Conservation (phyloP, 2,888 invertebrate genomes). For the Leptinotarsa juncta region DNA sequence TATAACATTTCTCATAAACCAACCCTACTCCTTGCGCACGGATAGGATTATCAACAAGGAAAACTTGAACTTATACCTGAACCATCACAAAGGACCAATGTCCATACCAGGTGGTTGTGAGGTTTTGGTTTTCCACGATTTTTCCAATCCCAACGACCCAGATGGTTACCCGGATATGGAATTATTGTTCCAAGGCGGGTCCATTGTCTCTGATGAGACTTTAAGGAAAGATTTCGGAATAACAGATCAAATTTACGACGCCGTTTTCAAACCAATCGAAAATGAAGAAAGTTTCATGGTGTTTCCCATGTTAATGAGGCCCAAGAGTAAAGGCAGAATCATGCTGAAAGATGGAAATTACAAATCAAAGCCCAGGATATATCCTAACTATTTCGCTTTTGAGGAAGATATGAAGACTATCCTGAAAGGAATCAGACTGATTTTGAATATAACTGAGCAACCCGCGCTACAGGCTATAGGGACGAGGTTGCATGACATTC, state of each 20-base stretch:
- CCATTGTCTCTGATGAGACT: constrained; percentile 70
- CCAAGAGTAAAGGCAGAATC: constrained; percentile 72
- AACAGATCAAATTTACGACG: constrained; percentile 59
- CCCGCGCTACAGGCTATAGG: constrained; percentile 71
- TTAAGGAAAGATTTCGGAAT: constrained; percentile 66
- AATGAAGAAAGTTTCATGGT: constrained; percentile 65
- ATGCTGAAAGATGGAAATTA: constrained; percentile 70
- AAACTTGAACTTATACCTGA: constrained; percentile 59
- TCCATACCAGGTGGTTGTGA: constrained; percentile 75
- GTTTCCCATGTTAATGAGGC: constrained; percentile 70
- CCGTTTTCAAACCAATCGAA: constrained; percentile 61
- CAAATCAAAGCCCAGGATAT: constrained; percentile 70
- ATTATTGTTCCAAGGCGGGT: constrained; percentile 73
- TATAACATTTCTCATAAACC: constrained; percentile 73
- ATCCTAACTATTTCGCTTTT: constrained; percentile 73
- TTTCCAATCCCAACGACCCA: constrained; percentile 69
- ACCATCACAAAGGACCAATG: constrained; percentile 65
- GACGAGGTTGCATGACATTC: constrained; percentile 71
- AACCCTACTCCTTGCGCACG: constrained; percentile 64
- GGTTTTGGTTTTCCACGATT: constrained; percentile 75
- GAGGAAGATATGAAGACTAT: constrained; percentile 74
- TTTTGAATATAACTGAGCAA: constrained; percentile 71
- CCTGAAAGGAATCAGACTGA: constrained; percentile 73
- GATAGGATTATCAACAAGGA: constrained; percentile 56
- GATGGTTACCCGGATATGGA: constrained; percentile 76